Evolutionary conservation across 2,888 invertebrate species (phyloP).

Genomic region (Leptodirus hochenwartii): DNA sequence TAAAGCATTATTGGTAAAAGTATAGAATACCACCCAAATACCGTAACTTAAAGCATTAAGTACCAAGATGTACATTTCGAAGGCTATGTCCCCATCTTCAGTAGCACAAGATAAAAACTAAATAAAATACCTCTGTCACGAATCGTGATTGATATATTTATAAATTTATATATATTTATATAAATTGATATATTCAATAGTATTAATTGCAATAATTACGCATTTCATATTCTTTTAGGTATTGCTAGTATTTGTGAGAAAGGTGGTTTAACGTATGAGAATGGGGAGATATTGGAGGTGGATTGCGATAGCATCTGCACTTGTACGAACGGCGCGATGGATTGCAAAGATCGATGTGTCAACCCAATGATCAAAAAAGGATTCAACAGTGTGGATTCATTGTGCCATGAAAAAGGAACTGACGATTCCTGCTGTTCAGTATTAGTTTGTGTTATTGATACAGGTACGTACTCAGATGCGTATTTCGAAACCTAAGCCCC

Average conservation of each 20-base stretch:
- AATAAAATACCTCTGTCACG: no score
- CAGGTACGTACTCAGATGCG: slow-evolving; percentile 29
- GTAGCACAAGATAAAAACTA: no score
- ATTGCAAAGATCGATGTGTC: slow-evolving; percentile 52
- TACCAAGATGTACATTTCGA: no score
- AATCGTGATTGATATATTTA: no score
- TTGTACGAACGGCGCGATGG: slow-evolving; percentile 48
- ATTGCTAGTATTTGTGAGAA: slow-evolving; percentile 21
- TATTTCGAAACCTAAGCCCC: no score
- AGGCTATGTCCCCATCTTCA: no score
- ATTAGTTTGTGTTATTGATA: slow-evolving; percentile 47
- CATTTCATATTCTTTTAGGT: slow-evolving; percentile 5
- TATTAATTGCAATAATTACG: slow-evolving; percentile 1
- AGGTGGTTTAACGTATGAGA: slow-evolving; percentile 29
- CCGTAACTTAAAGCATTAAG: no score
- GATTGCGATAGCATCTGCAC: slow-evolving; percentile 65
- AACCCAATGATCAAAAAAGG: slow-evolving; percentile 52
- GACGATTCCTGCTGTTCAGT: slow-evolving; percentile 54
- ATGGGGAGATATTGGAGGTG: slow-evolving; percentile 51
- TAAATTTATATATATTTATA: no score
- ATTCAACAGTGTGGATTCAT: slow-evolving; percentile 43
- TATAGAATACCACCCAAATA: no score
- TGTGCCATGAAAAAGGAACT: slow-evolving; percentile 50
- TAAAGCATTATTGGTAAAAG: no score
- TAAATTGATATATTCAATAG: neutral